Evolutionary conservation across 2,888 invertebrate genomes (phyloP), one percentile per base, ranked within the genome.

Genomic region (Megamerina dolium): DNA sequence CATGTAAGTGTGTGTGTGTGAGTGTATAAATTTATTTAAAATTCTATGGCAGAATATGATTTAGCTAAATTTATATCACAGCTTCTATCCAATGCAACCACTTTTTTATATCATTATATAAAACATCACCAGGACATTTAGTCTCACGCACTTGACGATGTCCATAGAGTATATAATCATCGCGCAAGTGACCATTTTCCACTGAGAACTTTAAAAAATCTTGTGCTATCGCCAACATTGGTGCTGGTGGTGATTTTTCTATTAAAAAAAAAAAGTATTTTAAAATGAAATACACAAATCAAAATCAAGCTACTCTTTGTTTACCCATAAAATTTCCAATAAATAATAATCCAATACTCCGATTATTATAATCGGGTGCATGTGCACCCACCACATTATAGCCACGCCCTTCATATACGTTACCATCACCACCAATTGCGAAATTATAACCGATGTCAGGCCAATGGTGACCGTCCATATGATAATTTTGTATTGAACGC

Each of bases 91-190:
- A 76, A 48, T 80, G 74, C 0, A 74, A 70, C 83, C 83, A 83
- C 0, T 66, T 73, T 5, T 73, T 64, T 14, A 83, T 78, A 45
- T 78, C 75, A 3, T 70, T 53, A 47, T 74, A 73, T 0, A 83
- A 68, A 0, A 73, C 70, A n/a, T 71, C 68, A 1, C 83, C 84
- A 0, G 84, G 83, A 49, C 83, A 83, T 51, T 77, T 78, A 0
- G 83, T 83, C 3, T 63, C 61, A 42, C 73, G 61, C 1, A 74
- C 75, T 56, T 77, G 76, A 32, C 75, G 64, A 61, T 83, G 83
- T 0, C 81, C 82, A 2, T 79, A 69, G 19, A 83, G 64, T 26
- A 72, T 74, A 60, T 81, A 81, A 53, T 77, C 70, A 2, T 69
- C 54, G 12, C 62, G 60, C 20, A 83, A 75, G 60, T 72, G 74